phyloP scores from a whole-genome alignment of 2,797 vertebrate species.

The Glyptemys insculpta region DNA sequence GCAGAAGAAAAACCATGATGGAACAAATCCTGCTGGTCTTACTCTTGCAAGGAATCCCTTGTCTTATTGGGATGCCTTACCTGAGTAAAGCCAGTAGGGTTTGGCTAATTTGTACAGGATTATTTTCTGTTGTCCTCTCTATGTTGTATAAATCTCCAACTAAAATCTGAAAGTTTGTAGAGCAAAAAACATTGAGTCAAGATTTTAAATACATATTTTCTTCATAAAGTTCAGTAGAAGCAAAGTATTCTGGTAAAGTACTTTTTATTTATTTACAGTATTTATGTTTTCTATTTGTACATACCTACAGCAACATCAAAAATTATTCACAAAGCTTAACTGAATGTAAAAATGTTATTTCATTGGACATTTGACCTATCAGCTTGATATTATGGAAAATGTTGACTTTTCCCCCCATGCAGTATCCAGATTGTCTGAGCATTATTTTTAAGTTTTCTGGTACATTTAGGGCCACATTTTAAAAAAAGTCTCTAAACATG shows the following conservation, averaged over 20 bases:
- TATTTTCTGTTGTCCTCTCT: background rate
- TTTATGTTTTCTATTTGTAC: conserved; percentile 73
- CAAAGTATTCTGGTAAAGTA: conserved; percentile 75
- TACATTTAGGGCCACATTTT: conserved; percentile 49
- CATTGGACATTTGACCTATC: conserved; percentile 63
- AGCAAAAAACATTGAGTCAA: conserved; percentile 13
- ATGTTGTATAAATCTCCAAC: background rate
- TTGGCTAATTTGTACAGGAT: background rate
- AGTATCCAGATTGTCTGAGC: conserved; percentile 83
- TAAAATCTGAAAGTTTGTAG: background rate
- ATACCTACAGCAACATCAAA: conserved; percentile 79
- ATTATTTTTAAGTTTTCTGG: conserved; percentile 64
- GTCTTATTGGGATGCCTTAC: background rate
- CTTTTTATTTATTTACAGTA: conserved; percentile 79
- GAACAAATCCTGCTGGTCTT: background rate
- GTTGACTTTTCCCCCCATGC: conserved; percentile 38
- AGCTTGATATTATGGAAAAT: conserved; percentile 51
- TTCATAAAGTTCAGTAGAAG: conserved; percentile 76
- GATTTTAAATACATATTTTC: conserved; percentile 67
- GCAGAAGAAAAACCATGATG: background rate
- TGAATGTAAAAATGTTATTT: conserved; percentile 72
- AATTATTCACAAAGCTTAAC: conserved; percentile 79
- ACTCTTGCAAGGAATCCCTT: background rate
- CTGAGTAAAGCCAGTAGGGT: background rate
- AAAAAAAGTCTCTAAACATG: conserved; percentile 28